Conservation (phyloP, 1,140 invertebrate genomes). For the Meteorus sp. region DNA sequence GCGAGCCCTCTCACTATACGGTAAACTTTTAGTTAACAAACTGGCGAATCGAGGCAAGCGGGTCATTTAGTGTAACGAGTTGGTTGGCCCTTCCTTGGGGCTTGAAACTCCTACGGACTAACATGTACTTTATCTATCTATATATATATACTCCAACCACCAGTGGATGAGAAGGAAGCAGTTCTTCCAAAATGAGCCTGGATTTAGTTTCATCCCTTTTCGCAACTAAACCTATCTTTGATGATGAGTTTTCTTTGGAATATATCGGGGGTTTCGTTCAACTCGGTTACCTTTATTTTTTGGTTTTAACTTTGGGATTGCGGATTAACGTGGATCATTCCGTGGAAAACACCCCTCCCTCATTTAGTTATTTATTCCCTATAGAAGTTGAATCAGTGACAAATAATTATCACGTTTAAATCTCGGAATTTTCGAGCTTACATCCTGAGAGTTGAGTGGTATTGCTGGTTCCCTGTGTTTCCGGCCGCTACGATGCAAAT, state of each 20-base stretch:
- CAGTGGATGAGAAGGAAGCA: not conserved
- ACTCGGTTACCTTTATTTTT: constrained; percentile 3
- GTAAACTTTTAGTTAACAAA: constrained; percentile 34
- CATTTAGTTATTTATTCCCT: too few species aligned
- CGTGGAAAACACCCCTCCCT: too few species aligned
- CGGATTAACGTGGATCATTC: constrained; percentile 3
- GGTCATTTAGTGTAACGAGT: constrained; percentile 35
- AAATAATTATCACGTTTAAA: too few species aligned
- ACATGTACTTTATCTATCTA: constrained; percentile 21
- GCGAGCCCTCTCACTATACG: constrained; percentile 15
- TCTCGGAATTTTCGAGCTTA: too few species aligned
- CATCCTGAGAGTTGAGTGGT: too few species aligned
- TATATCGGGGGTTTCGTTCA: not conserved
- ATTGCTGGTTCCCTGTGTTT: too few species aligned
- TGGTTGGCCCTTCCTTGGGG: constrained; percentile 24
- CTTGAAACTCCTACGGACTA: constrained; percentile 22
- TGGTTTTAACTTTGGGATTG: constrained; percentile 1
- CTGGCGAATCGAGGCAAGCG: constrained; percentile 32
- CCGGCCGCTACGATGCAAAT: too few species aligned
- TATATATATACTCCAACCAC: constrained; percentile 2
- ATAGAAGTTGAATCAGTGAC: too few species aligned
- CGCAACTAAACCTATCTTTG: constrained; percentile 15
- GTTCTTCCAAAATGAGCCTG: constrained; percentile 13
- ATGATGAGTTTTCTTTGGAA: constrained; percentile 21
- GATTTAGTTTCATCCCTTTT: constrained; percentile 30